Evolutionary conservation across 2,888 invertebrate species (phyloP).

Genomic region (Amblyjoppa fuscipennis): DNA sequence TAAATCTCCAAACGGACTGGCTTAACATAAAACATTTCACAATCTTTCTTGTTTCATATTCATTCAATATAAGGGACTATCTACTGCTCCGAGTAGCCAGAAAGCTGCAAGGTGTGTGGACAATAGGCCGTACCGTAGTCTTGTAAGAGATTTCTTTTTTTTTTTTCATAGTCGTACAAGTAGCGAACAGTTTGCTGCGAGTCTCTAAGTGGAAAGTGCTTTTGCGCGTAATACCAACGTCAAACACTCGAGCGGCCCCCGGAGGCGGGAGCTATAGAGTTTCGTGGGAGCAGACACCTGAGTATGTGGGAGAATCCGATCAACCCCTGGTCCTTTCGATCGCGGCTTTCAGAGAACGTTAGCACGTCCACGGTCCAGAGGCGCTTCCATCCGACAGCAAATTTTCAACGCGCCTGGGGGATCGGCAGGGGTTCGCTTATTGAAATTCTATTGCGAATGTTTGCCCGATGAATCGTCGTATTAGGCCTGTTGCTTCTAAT

Average conservation of each 20-base stretch:
- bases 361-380: conserved; percentile 3
- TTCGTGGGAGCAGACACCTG: conserved; percentile 82
- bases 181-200: not conserved
- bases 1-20: too few relatives aligned
- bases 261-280: conserved; percentile 60
- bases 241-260: conserved; percentile 78
- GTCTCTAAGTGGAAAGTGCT: conserved; percentile 74
- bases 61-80: too few relatives aligned
- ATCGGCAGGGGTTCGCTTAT: not conserved
- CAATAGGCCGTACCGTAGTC: too few relatives aligned
- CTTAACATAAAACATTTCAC: too few relatives aligned
- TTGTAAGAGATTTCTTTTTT: too few relatives aligned
- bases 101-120: too few relatives aligned
- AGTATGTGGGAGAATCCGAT: conserved; percentile 76
- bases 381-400: not conserved
- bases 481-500: not conserved
- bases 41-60: too few relatives aligned
- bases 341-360: conserved; percentile 42
- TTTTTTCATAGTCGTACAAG: not conserved
- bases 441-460: not conserved
- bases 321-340: conserved; percentile 46
- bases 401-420: not conserved
- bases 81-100: too few relatives aligned
- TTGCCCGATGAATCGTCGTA: too few relatives aligned
- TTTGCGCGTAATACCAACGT: conserved; percentile 81